Evolutionary conservation across 2,888 invertebrate genomes (phyloP).

Genomic region (Xestia xanthographa): DNA sequence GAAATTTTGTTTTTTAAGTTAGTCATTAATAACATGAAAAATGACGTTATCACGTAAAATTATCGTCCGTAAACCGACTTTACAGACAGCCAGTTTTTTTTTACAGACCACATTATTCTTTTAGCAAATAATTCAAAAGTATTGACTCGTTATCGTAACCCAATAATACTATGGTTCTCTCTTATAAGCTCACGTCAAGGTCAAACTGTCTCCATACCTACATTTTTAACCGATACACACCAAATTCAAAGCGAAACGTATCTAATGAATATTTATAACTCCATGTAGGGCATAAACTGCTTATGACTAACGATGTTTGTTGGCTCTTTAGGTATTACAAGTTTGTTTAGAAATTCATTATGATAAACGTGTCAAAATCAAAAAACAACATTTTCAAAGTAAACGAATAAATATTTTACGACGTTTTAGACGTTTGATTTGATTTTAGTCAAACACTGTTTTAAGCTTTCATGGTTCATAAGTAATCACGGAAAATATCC

Average conservation of each 20-base stretch:
- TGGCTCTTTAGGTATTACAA: not conserved
- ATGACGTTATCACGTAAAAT: no score
- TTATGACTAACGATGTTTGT: conserved; percentile 40
- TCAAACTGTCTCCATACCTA: not conserved
- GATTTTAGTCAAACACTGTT: no score
- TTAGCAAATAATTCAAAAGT: not conserved
- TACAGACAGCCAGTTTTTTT: no score
- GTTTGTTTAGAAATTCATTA: conserved; percentile 20
- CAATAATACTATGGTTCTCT: not conserved
- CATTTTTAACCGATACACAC: conserved; percentile 5
- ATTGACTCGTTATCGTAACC: not conserved
- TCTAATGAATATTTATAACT: conserved; percentile 53
- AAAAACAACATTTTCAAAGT: not conserved
- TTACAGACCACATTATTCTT: not conserved
- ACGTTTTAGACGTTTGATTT: no score
- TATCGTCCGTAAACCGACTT: no score
- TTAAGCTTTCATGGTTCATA: no score
- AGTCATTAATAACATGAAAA: no score
- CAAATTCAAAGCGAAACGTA: conserved; percentile 16
- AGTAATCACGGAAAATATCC: no score
- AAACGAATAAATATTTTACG: no score
- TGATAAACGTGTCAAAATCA: not conserved
- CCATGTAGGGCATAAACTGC: conserved; percentile 31
- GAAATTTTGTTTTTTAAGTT: no score
- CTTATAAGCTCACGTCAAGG: conserved; percentile 1